Evolutionary conservation across 1,140 invertebrate genomes (phyloP), one percentile per base, ranked within the genome.

Genomic region (Apocrypta bakeri): DNA sequence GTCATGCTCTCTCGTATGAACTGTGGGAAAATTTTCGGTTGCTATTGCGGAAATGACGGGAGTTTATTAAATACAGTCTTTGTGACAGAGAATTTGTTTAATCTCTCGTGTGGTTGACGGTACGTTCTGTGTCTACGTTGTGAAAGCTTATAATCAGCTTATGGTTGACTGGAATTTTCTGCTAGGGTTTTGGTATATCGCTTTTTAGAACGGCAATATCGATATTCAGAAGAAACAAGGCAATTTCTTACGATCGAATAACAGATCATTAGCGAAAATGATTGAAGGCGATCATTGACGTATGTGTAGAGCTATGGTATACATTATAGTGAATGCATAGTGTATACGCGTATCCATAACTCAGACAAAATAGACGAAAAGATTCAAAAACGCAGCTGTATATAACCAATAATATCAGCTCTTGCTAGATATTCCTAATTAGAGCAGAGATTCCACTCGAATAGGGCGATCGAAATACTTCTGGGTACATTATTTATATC

Each of bases 401-500:
- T 4, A 14, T 14, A 12, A 6, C 27, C n/a, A 6, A 24, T 69
- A 48, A 29, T 31, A 48, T 2, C 33, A 37, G 33, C 33, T 63
- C 29, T 63, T n/a, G 69, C 14, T 40, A 31, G 31, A 73, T 40
- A 80, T 80, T 61, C 24, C n/a, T 73, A 73, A 64, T 80, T 73
- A 73, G 29, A 80, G 6, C 37, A 25, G 24, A 73, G 37, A 21
- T 63, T 79, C 29, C 66, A n/a, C 25, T 12, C 37, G 17, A 71
- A 1, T 14, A n/a, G n/a, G 33, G n/a, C 17, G 37, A 11, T 71
- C 21, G 9, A 3, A 42, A 72, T 42, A 72, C 24, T 72, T 25
- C 17, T 56, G 40, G 7, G 12, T 42, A 7, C 17, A 4, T n/a
- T n/a, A n/a, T n/a, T n/a, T n/a, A n/a, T n/a, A n/a, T n/a, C n/a